Evolutionary conservation across 2,797 vertebrate genomes (phyloP), one percentile per base, ranked within the genome.

Genomic region (Cephalopachus bancanus): DNA sequence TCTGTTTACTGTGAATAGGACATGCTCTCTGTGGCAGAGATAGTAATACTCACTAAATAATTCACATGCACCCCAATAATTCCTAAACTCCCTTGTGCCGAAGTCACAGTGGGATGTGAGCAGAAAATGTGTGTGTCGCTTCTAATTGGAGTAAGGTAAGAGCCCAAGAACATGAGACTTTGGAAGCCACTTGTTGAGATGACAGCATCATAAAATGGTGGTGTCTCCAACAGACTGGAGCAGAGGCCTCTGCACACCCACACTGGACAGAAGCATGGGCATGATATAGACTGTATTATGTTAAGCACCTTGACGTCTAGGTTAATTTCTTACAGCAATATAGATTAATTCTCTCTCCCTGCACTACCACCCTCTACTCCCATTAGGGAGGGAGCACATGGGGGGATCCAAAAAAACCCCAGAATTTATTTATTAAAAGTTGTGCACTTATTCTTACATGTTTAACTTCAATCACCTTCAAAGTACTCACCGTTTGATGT

Each of bases 311-410:
- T 87, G 59, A 67, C 62, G 28, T 84, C 55, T 14, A 62, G 16
- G n/a, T 37, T 69, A 17, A n/a, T 64, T 92, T 65, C 69, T 55
- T 30, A 20, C 8, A 17, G 10, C 3, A 51, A 16, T 14, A 1
- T 19, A 53, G 28, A 16, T 74, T 57, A 62, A 30, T 75, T 71
- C 19, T 30, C 37, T 44, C 17, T 51, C 16, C 15, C 14, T 24
- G 53, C 12, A 55, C 17, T 22, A 1, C 1, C 11, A n/a, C 24
- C 2, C 8, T 22, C 9, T 17, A 8, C 30, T 20, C 44, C 7
- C 14, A 0, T 75, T 59, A 78, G 51, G 55, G 55, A 91, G 57
- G 9, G 49, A 60, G 15, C n/a, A 55, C 11, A 65, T 44, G 44
- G 44, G 6, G 44, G 6, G 5, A 44, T 44, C 44, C 44, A 44